Conservation (phyloP, 1,140 invertebrate species). For the Cryptotermes secundus region DNA sequence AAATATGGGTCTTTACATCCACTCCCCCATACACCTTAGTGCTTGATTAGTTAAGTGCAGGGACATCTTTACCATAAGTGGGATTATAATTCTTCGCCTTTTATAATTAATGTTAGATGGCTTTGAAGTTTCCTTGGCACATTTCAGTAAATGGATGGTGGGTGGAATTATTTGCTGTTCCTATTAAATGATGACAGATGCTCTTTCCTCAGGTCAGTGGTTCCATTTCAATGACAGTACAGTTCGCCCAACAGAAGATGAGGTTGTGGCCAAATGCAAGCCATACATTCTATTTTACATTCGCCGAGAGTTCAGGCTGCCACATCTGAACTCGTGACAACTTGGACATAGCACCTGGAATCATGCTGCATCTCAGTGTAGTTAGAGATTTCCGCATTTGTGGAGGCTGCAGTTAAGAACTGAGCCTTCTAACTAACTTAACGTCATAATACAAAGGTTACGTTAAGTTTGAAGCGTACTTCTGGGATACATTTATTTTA, state of each 20-base stretch:
- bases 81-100: no score
- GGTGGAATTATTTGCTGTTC: not conserved
- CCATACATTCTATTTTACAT: slow-evolving; percentile 87
- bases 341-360: not conserved
- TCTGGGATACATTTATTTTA: slow-evolving; percentile 7
- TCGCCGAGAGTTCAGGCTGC: slow-evolving; percentile 58
- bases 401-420: not conserved
- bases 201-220: slow-evolving; percentile 61
- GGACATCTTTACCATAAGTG: no score
- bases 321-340: slow-evolving; percentile 36
- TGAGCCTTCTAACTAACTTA: not conserved
- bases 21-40: no score
- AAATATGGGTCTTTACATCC: no score
- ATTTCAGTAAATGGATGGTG: not conserved
- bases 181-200: not conserved
- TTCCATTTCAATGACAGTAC: slow-evolving; percentile 87
- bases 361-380: not conserved
- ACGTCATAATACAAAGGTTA: not conserved
- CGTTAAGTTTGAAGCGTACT: not conserved
- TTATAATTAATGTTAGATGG: no score
- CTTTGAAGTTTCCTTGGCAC: not conserved
- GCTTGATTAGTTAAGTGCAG: no score
- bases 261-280: slow-evolving; percentile 74
- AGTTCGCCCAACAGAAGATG: slow-evolving; percentile 69
- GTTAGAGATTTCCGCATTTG: not conserved